Base-by-base conservation (phyloP, 2,797 vertebrate genomes). In the Macropus fuliginosus region DNA sequence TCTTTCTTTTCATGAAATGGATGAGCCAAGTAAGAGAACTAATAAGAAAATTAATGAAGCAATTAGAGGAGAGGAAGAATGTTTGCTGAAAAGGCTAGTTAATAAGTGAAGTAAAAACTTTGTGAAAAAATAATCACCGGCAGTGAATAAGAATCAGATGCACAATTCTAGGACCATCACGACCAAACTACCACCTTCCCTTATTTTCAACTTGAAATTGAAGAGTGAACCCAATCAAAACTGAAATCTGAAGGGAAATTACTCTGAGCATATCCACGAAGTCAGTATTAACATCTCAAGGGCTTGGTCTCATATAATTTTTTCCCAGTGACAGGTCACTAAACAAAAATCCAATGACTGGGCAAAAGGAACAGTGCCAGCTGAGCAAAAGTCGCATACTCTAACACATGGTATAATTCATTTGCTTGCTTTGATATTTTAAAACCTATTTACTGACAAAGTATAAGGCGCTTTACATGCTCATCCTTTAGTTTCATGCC, bases 281-380 rank as follows among this genome's bases (percentile, higher is more conserved):
- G n/a, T 96, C 59, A 93, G 27, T 91, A 89, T 94, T 94, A 93
- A 13, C 59, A 10, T 93, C 50, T 55, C 91, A 92, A 96, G 34
- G 81, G 27, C 90, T 96, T 92, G 54, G 57, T 91, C 54, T 90
- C 54, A 91, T 59, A 59, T 3, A 6, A 89, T 55, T 92, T 91
- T 54, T 46, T 56, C 21, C 52, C 24, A 59, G 9, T 92, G 50
- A 9, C 4, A 94, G 94, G 54, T 96, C 96, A 92, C 90, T 92
- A 94, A 91, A 95, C 92, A 92, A 89, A 94, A 95, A 66, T 95
- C 92, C 94, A 93, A 94, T 92, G 54, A 92, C 93, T 92, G 5
- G 29, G 2, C 57, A 74, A 93, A 91, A 92, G 14, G 91, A 74
- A 92, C 94, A 92, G n/a, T 66, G 2, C 54, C 90, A 92, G 62